Evolutionary conservation across 2,797 vertebrate species (phyloP).

Genomic region (Sebastes flavidus): DNA sequence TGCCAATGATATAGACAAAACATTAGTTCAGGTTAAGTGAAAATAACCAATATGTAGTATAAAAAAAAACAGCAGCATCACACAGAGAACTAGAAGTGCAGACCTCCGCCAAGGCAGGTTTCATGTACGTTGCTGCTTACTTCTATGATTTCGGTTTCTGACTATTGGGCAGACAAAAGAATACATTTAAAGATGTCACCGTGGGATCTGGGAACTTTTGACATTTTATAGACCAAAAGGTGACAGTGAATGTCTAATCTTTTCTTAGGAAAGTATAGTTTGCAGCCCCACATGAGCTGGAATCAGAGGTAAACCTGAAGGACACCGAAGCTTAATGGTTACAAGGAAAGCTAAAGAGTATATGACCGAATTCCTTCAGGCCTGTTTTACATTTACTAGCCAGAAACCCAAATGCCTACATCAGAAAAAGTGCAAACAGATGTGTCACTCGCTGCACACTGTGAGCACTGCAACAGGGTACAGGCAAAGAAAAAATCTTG

Average conservation of each 20-base stretch:
- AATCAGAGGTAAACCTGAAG: constrained; percentile 15
- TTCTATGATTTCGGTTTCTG: too few species aligned
- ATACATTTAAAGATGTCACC: neutral
- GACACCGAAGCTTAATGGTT: constrained; percentile 29
- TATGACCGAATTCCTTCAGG: constrained; percentile 47
- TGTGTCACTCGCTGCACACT: constrained; percentile 61
- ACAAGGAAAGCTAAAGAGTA: constrained; percentile 26
- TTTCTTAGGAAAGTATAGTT: neutral
- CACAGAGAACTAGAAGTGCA: too few species aligned
- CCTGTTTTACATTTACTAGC: constrained; percentile 59
- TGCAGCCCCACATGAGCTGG: constrained; percentile 4
- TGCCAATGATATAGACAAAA: neutral
- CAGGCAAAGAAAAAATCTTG: constrained; percentile 1
- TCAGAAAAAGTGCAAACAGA: constrained; percentile 72
- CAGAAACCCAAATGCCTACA: constrained; percentile 46
- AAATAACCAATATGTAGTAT: neutral
- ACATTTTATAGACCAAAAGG: neutral
- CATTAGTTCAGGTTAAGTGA: neutral
- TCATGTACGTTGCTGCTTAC: too few species aligned
- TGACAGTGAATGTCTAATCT: neutral
- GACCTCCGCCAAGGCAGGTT: too few species aligned
- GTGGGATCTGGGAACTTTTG: neutral
- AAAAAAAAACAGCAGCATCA: neutral
- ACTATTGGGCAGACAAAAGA: too few species aligned
- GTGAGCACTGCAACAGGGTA: constrained; percentile 33